Evolutionary conservation across 2,113 vertebrate genomes (phyloP).

Genomic region (Phasianus colchicus): DNA sequence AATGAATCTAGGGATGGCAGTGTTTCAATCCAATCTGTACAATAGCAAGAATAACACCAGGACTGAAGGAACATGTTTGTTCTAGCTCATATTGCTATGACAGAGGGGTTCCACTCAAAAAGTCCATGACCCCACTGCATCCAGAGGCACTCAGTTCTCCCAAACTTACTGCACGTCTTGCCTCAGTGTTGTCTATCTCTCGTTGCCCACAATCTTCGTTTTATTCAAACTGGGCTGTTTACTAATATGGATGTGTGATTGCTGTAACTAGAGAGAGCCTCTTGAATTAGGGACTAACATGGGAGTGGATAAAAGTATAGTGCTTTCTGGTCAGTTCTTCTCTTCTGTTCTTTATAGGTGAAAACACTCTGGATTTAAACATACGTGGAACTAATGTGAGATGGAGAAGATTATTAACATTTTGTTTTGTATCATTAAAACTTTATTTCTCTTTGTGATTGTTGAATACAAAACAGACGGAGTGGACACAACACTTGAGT

Average conservation of each 20-base stretch:
- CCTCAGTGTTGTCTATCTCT: not conserved
- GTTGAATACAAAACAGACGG: not conserved
- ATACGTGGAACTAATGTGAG: not conserved
- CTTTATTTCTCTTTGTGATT: not conserved
- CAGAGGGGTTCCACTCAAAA: not conserved
- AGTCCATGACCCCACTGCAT: not conserved
- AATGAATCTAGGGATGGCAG: not conserved
- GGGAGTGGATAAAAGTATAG: not conserved
- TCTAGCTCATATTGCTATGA: not conserved
- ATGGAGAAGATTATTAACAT: not conserved
- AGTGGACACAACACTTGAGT: not conserved
- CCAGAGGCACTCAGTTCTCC: not conserved
- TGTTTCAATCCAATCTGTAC: not conserved
- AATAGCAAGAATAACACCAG: not conserved
- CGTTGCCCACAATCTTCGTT: not conserved
- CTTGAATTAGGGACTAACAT: not conserved
- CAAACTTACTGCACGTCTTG: not conserved
- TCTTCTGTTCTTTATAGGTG: not conserved
- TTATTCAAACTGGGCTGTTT: not conserved
- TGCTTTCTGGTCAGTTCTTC: not conserved
- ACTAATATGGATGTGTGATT: not conserved
- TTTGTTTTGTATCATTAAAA: not conserved
- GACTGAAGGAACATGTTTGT: not conserved
- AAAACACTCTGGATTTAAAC: not conserved
- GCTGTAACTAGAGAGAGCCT: not conserved